Percentiles rank a stretch among this genome's conserved stretches.
phyloP scores from a whole-genome alignment of 2,888 invertebrate species.

The Acronicta leporina region DNA sequence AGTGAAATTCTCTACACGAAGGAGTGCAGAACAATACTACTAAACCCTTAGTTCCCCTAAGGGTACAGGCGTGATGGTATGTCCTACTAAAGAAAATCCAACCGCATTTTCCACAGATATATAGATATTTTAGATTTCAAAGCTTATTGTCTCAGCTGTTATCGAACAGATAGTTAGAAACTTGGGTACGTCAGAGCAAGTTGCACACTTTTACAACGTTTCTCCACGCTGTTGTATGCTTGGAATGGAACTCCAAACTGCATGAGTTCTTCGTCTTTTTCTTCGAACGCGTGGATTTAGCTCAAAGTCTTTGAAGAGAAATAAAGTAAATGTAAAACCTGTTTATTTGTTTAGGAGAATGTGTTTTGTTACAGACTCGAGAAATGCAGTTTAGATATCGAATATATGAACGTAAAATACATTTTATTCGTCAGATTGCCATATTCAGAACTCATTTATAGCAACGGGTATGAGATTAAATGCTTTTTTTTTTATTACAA shows the following conservation, averaged over 20 bases:
- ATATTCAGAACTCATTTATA: too few species aligned
- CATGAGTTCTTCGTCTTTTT: conserved; percentile 23
- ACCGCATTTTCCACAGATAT: conserved; percentile 20
- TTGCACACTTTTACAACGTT: conserved; percentile 40
- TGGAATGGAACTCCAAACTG: conserved; percentile 34
- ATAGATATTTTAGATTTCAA: conserved; percentile 42
- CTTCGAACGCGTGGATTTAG: conserved; percentile 26
- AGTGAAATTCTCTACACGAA: too few species aligned
- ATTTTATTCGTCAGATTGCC: too few species aligned
- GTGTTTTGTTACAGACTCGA: neutral
- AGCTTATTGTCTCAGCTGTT: conserved; percentile 55
- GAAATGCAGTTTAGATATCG: too few species aligned
- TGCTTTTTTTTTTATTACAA: too few species aligned
- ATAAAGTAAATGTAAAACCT: conserved; percentile 22
- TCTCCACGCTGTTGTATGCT: conserved; percentile 32
- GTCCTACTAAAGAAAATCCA: neutral
- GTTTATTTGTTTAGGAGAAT: conserved; percentile 21
- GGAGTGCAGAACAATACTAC: too few species aligned
- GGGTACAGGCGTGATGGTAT: too few species aligned
- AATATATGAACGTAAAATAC: too few species aligned
- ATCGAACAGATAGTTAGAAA: conserved; percentile 45
- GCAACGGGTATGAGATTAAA: too few species aligned
- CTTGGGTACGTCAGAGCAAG: conserved; percentile 23
- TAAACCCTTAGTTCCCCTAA: too few species aligned
- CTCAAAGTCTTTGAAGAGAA: conserved; percentile 32